A percentile compares a stretch with the other conserved stretches of the same genome.
Conservation (phyloP, 2,113 vertebrate species). For the Saccopteryx leptura region DNA sequence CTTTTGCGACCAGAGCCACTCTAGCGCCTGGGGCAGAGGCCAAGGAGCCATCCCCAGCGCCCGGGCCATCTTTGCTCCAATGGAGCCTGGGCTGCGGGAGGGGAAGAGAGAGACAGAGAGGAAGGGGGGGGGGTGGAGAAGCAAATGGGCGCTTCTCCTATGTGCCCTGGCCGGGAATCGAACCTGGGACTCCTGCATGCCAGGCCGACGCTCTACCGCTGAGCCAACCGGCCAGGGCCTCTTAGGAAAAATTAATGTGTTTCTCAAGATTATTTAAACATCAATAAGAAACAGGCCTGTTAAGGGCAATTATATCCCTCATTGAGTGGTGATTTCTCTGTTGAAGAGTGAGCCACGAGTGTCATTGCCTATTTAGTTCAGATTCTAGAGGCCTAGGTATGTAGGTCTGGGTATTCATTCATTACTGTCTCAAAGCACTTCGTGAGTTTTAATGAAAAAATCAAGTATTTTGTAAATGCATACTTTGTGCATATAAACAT, state of each 20-base stretch:
- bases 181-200: no score
- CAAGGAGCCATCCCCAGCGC: no score
- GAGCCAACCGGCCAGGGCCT: no score
- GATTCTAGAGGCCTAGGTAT: not conserved
- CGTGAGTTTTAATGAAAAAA: conserved; percentile 69
- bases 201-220: no score
- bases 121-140: no score
- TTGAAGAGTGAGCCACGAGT: not conserved
- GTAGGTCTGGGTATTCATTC: not conserved
- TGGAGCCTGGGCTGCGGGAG: no score
- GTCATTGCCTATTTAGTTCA: not conserved
- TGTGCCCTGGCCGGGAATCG: no score
- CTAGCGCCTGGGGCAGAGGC: no score
- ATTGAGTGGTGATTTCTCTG: not conserved
- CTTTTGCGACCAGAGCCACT: no score
- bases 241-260: not conserved
- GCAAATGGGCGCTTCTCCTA: no score
- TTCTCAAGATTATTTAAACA: not conserved
- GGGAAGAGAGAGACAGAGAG: no score
- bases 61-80: no score
- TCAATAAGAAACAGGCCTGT: not conserved
- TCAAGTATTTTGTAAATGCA: not conserved
- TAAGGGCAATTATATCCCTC: not conserved
- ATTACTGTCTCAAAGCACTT: not conserved
- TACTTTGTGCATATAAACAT: conserved; percentile 32